Conservation (phyloP, 2,888 invertebrate genomes). For the Ceriagrion tenellum region DNA sequence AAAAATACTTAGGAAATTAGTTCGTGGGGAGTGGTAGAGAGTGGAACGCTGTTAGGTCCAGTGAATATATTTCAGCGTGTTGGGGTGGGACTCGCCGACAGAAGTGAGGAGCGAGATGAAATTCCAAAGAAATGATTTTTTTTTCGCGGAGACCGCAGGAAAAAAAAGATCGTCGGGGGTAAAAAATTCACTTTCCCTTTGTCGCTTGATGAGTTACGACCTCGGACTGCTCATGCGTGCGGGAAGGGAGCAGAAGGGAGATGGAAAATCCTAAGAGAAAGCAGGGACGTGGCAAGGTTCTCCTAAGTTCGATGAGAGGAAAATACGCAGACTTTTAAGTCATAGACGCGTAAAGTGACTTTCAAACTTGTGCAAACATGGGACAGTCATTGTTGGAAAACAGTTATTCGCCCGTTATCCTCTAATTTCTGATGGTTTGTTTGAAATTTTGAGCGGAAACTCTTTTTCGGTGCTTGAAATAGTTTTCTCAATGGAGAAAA, state of each 20-base stretch:
- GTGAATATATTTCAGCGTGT: background rate
- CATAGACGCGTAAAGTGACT: no score
- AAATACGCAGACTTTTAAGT: background rate
- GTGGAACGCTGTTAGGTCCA: background rate
- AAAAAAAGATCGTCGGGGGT: background rate
- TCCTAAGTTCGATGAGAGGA: background rate
- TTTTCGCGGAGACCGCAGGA: background rate
- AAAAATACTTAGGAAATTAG: background rate
- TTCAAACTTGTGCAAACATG: no score
- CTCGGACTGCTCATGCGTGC: background rate
- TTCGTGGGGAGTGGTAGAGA: background rate
- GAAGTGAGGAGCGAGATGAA: background rate
- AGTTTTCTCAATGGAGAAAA: no score
- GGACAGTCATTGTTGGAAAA: no score
- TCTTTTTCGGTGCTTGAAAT: no score
- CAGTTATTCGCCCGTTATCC: no score
- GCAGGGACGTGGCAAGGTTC: no score
- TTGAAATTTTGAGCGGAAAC: no score
- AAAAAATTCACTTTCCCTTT: background rate
- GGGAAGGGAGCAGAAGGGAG: background rate
- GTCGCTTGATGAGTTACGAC: background rate
- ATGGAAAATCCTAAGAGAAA: background rate
- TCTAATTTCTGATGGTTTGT: no score
- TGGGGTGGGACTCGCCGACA: background rate
- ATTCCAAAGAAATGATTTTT: background rate